Base-by-base conservation (phyloP, 2,888 invertebrate species). In the Lasioglossum morio region DNA sequence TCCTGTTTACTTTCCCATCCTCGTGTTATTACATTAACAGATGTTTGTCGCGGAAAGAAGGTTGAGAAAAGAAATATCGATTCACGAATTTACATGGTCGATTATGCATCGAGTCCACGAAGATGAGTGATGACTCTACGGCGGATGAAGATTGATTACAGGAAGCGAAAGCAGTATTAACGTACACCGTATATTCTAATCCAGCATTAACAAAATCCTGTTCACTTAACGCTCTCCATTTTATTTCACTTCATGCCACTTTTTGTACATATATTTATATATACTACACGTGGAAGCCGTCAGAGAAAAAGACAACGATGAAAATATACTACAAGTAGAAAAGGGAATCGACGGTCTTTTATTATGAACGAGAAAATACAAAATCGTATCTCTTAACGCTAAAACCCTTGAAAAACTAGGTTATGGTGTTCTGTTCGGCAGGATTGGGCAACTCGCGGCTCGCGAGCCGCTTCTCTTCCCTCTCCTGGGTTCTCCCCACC, bases 281-380 rank as follows among this genome's bases (percentile, higher is more conserved):
- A 80, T 27, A 48, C 66, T 73, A 14, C 27, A 30, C 7, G 27
- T 46, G 19, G 27, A 19, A 27, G 19, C 0, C 70, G 63, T 23
- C 19, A 16, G 27, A 23, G 43, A 19, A 46, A 63, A 76, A 19
- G 7, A 7, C 30, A 30, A 63, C 23, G 19, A 10, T 0, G 37
- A 3, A 23, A n/a, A 48, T 78, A 74, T 74, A 2, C 43, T 85
- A 74, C 85, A 78, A 60, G 60, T 60, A 66, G 27, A 48, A 77
- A 84, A 74, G 53, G 30, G 48, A 63, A 60, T 40, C 16, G 69
- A 16, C 57, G 7, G 16, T 82, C 40, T 37, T 77, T 82, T 73
- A 60, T 82, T 77, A 77, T 40, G 40, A 19, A 27, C 69, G 48
- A 60, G 60, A 60, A 74, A 77, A 48, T 77, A 83, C 70, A 74